Evolutionary conservation across 2,888 invertebrate genomes (phyloP).

Genomic region (Steinernema carpocapsae): DNA sequence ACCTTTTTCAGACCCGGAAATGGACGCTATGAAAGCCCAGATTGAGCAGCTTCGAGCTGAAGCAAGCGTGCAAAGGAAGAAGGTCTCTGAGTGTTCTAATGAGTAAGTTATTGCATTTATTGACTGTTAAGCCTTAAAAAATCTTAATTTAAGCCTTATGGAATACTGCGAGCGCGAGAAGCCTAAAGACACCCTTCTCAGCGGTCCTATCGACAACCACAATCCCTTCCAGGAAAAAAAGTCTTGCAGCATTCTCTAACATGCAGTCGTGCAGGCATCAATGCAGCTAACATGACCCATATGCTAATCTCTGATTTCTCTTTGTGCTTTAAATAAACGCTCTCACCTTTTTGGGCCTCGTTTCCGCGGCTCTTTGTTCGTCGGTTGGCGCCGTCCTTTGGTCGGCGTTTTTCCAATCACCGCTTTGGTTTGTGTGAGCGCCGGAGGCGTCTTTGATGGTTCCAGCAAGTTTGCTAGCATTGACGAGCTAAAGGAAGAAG

Average conservation of each 20-base stretch:
- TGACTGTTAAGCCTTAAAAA: neutral
- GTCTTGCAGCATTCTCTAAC: slow-evolving; percentile 57
- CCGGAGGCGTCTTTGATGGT: neutral
- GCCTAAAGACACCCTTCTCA: slow-evolving; percentile 55
- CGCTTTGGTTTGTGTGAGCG: too few relatives aligned
- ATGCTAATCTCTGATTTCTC: neutral
- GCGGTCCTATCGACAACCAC: slow-evolving; percentile 57
- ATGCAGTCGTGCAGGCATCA: neutral
- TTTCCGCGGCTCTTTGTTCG: slow-evolving; percentile 9
- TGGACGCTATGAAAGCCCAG: slow-evolving; percentile 37
- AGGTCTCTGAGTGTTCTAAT: slow-evolving; percentile 60
- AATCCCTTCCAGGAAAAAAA: slow-evolving; percentile 67
- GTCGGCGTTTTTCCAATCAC: neutral
- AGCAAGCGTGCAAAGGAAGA: slow-evolving; percentile 53
- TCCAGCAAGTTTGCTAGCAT: neutral
- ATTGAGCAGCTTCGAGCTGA: slow-evolving; percentile 60
- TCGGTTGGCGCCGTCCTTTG: neutral
- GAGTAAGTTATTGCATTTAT: slow-evolving; percentile 55
- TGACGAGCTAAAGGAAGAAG: slow-evolving; percentile 1
- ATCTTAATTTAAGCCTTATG: slow-evolving; percentile 53
- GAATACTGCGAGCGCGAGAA: slow-evolving; percentile 65
- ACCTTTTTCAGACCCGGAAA: neutral
- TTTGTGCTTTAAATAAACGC: neutral
- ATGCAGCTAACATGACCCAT: neutral
- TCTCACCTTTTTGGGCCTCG: slow-evolving; percentile 7